Base-by-base conservation (phyloP, 2,888 invertebrate species). In the Eumerus sabulonum region DNA sequence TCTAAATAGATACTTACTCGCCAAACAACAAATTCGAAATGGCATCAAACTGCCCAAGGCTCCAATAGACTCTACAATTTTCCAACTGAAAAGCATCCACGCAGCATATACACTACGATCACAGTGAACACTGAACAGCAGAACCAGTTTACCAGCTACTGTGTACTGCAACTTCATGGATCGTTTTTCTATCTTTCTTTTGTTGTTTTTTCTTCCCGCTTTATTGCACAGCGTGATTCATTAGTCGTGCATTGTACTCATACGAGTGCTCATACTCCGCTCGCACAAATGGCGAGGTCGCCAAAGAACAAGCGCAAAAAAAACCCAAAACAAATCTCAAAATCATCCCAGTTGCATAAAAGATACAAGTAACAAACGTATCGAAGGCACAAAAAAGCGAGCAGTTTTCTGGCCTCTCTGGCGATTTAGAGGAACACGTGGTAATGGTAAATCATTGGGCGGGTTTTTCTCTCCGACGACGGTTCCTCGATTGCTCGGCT, bases 221-320 rank as follows among this genome's bases (percentile, higher is more conserved):
- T 82, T 73, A 76, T 76, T 81, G 76, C 76, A 76, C 72, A 81
- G 81, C 81, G 82, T 82, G 82, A 82, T 82, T 82, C 82, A 82
- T 82, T 82, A 82, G 82, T 82, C 82, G 82, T 82, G 82, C 82
- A 56, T 74, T 77, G 66, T 82, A 71, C 70, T 76, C 66, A 73
- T 62, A 76, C 67, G 68, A 81, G 72, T 77, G 66, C 11, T n/a
- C 72, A 72, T 77, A 62, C 11, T n/a, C 11, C n/a, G 40, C 40
- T 27, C 27, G 74, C 54, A 71, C 74, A 74, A 63, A 82, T 63
- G 70, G 64, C 59, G 50, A 40, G 44, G 63, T 40, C 63, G 14
- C 16, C 35, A 51, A 40, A 17, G 27, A 50, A 51, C 35, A 45
- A 17, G 11, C 1, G 3, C 3, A 36, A 16, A 16, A 16, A 51